Base-by-base conservation (phyloP, 2,113 vertebrate genomes). In the Rhinolophus ferrumequinum region DNA sequence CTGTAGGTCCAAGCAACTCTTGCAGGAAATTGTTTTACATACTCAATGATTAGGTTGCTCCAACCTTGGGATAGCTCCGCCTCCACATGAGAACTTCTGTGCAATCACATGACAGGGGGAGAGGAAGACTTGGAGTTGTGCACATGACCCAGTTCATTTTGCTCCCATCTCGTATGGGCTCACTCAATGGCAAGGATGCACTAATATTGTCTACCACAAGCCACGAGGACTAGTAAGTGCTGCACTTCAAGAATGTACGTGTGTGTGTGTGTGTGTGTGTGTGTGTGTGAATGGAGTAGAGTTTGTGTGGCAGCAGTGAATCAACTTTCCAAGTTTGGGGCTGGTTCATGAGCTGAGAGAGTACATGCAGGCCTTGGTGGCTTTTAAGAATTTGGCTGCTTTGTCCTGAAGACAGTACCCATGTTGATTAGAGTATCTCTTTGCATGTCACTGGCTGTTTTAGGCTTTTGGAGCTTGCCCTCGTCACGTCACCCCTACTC, bases 31-130 rank as follows among this genome's bases (percentile, higher is more conserved):
- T 6, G 33, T 28, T 41, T 11, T 50, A 24, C 7, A 8, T 54
- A 38, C 24, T 69, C 72, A 30, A 21, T 1, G 5, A 50, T 41
- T 7, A 14, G 64, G 67, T 50, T 50, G 24, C 4, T 85, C 54
- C 38, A 62, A 3, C 4, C 3, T 33, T 35, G 26, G 26, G 6
- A 73, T 60, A 41, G 11, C 38, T 64, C 64, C 28, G 24, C 79
- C 30, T 69, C 24, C 16, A 22, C 11, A 41, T 0, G 1, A 86
- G 44, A 50, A 30, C 44, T 6, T 1, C 19, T 84, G 35, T 30
- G 33, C 33, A 11, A 19, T 41, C 67, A 75, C 9, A 18, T 10
- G 41, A 6, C 6, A 33, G 2, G 0, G 4, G 44, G 8, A 67
- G 12, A 52, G 33, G 18, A 44, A 28, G 33, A 13, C 19, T 52